Percentiles rank a stretch among this genome's conserved stretches.
phyloP scores from a whole-genome alignment of 2,888 invertebrate genomes.

The Brenthis hecate region DNA sequence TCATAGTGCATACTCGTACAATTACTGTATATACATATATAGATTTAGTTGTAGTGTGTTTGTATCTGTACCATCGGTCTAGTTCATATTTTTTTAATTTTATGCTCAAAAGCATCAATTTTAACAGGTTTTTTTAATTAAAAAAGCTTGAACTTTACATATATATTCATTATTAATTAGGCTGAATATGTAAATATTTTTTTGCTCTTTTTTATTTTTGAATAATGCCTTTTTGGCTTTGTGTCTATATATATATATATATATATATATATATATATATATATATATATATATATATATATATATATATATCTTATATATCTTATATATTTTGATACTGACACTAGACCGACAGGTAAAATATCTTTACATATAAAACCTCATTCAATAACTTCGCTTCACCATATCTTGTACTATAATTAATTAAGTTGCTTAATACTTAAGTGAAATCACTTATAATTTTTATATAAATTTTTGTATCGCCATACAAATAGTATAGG shows the following conservation, averaged over 20 bases:
- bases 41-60: slow-evolving; percentile 10
- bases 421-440: slow-evolving; percentile 1
- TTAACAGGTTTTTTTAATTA: no score
- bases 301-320: no score
- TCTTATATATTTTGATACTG: no score
- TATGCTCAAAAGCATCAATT: no score
- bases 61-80: background rate
- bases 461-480: slow-evolving; percentile 13
- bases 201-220: no score
- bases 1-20: slow-evolving; percentile 5
- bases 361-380: slow-evolving; percentile 6
- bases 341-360: slow-evolving; percentile 1
- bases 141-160: no score
- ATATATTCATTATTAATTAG: no score
- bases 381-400: slow-evolving; percentile 4
- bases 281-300: no score
- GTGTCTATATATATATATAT: no score
- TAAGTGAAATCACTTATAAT: background rate
- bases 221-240: no score
- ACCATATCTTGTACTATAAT: slow-evolving; percentile 2
- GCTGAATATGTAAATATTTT: no score
- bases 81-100: background rate
- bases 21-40: slow-evolving; percentile 17
- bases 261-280: no score
- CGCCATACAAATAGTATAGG: background rate